A percentile compares a stretch with the other conserved stretches of the same genome.
Conservation (phyloP, 2,888 invertebrate species). For the Heliothis peltigera region DNA sequence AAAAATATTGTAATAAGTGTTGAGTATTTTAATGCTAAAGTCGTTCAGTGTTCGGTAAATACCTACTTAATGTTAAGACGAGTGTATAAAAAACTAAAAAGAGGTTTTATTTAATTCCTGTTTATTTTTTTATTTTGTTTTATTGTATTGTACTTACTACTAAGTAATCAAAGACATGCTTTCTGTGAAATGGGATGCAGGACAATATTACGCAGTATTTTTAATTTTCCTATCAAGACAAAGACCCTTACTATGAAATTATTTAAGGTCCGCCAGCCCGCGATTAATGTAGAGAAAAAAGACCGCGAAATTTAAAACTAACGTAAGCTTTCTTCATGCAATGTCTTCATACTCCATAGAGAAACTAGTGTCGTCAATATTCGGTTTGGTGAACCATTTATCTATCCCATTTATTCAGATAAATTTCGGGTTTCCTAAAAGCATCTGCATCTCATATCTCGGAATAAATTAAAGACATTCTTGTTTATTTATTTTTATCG, state of each 20-base stretch:
- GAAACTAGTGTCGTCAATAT: too few species aligned
- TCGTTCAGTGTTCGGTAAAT: conserved; percentile 79
- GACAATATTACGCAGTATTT: too few species aligned
- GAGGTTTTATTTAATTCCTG: conserved; percentile 45
- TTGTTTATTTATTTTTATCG: conserved; percentile 17
- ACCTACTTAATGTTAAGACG: conserved; percentile 66
- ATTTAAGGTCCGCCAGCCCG: too few species aligned
- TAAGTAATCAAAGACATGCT: conserved; percentile 45
- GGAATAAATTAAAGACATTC: conserved; percentile 41
- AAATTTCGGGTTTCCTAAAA: neutral
- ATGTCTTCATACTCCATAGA: too few species aligned
- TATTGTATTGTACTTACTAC: conserved; percentile 29
- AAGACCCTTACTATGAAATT: neutral
- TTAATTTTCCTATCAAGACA: too few species aligned
- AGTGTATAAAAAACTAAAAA: conserved; percentile 56
- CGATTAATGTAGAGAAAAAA: too few species aligned
- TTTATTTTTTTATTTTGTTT: conserved; percentile 21
- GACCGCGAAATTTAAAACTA: neutral
- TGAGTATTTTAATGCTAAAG: conserved; percentile 81
- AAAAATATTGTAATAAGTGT: conserved; percentile 84
- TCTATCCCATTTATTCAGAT: too few species aligned
- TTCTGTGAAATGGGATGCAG: conserved; percentile 26
- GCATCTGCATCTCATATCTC: conserved; percentile 34
- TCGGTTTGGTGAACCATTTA: too few species aligned
- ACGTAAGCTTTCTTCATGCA: too few species aligned